phyloP scores from a whole-genome alignment of 2,113 vertebrate species.

The Setophaga coronata region DNA sequence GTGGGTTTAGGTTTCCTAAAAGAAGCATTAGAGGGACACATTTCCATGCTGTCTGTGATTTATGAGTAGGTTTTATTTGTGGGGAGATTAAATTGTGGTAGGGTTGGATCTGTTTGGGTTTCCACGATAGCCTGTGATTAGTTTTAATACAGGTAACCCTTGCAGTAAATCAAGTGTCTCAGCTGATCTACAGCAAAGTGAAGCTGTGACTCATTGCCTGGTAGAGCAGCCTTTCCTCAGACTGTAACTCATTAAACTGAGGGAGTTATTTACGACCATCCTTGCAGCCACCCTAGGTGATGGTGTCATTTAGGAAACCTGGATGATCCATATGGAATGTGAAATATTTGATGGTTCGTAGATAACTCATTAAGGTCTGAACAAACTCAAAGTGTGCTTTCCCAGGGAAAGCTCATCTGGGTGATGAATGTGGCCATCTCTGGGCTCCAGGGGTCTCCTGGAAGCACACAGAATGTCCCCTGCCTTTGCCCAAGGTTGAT shows the following conservation, averaged over 20 bases:
- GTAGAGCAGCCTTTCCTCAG: not conserved
- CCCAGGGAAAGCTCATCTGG: not conserved
- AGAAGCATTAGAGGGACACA: not conserved
- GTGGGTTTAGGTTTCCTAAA: not conserved
- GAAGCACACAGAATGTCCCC: not conserved
- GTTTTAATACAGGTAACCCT: conserved; percentile 13
- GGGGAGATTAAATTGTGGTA: conserved; percentile 24
- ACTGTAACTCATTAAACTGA: conserved; percentile 1
- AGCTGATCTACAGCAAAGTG: not conserved
- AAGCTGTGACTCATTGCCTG: conserved; percentile 37
- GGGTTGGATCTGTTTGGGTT: conserved; percentile 23
- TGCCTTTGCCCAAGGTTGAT: not conserved
- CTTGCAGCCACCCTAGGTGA: not conserved
- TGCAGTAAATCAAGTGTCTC: conserved; percentile 29
- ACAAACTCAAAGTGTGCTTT: not conserved
- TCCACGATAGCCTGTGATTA: conserved; percentile 5
- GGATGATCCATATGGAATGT: not conserved
- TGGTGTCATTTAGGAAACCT: not conserved
- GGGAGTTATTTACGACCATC: not conserved
- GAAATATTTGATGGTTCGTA: not conserved
- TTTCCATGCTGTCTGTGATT: conserved; percentile 23
- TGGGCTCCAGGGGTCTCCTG: not conserved
- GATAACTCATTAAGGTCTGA: not conserved
- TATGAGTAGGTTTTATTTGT: conserved; percentile 34
- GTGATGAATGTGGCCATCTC: not conserved